Evolutionary conservation across 2,888 invertebrate species (phyloP), one percentile per base, ranked within the genome.

Genomic region (Nephrocerus scutellatus): DNA sequence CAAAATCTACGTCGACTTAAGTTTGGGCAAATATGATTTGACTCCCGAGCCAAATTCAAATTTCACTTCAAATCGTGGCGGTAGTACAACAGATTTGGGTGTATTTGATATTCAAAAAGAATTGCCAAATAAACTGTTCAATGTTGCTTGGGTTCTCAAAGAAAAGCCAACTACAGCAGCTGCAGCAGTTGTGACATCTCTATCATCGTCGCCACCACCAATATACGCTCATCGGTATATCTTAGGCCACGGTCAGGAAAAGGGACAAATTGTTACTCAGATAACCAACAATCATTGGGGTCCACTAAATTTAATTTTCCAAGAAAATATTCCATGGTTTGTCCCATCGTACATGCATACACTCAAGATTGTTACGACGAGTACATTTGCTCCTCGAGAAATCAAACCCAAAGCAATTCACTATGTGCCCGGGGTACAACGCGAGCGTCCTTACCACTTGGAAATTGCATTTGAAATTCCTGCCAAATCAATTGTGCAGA

Each of bases 241-340:
- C n/a, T 73, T 83, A 13, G 93, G 92, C 4, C 88, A 86, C 70
- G 95, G 95, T 0, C 87, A 92, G 68, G 90, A 92, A 64, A 78
- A 79, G 56, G 95, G 95, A 9, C 88, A 90, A 33, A 82, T 96
- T 52, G 83, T 87, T 1, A 87, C 87, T 15, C 82, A 86, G 63
- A 71, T 93, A 33, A 79, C 79, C 41, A 93, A 93, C 59, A 84
- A 81, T 50, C 82, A 86, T 54, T 84, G 82, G 77, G 73, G 74
- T 38, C 59, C 77, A 2, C 70, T 95, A 37, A 79, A 86, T 53
- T 74, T 92, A 24, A 75, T 92, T 34, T 74, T 93, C 41, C 73
- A 93, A 62, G 93, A 96, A 70, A 84, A 90, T 64, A 80, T 96
- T 50, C 88, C 89, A 0, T 92, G 91, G 91, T 86, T 82, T 71